A percentile compares a stretch with the other conserved stretches of the same genome.
Evolutionary conservation across 2,797 vertebrate species (phyloP).

Genomic region (Pangasius krempfi): DNA sequence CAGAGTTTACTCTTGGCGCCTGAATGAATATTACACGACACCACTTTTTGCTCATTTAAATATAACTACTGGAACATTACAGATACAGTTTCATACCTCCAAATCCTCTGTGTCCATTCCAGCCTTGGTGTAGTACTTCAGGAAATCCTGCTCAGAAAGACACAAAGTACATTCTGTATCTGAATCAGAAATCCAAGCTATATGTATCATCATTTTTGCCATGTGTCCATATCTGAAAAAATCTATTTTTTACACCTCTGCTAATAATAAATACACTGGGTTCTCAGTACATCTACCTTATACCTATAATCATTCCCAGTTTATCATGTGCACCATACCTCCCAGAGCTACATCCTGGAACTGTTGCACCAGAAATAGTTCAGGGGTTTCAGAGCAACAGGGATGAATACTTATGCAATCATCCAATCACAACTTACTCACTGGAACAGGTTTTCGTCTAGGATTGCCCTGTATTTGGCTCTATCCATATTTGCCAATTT

Average conservation of each 20-base stretch:
- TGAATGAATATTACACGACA: constrained; percentile 22
- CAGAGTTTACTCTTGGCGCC: constrained; percentile 12
- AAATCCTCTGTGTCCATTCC: constrained; percentile 86
- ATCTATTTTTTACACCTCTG: not conserved
- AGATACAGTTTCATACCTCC: constrained; percentile 75
- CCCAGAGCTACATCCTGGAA: not conserved
- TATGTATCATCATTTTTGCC: constrained; percentile 44
- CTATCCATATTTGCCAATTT: not conserved
- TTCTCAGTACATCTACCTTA: not conserved
- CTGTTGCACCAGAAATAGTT: not conserved
- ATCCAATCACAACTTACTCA: not conserved
- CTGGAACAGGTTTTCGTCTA: not conserved
- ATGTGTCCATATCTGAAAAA: not conserved
- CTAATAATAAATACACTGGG: not conserved
- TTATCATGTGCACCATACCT: not conserved
- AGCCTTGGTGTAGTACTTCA: constrained; percentile 90
- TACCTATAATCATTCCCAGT: not conserved
- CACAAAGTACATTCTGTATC: not conserved
- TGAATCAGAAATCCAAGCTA: not conserved
- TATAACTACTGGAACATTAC: constrained; percentile 26
- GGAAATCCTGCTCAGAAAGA: constrained; percentile 82
- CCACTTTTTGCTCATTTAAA: constrained; percentile 18
- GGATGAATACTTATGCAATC: not conserved
- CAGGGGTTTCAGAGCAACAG: not conserved
- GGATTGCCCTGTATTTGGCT: not conserved